These are phyloP conservation scores for Myotis lucifugus DNA, from an alignment of 2,113 vertebrate genomes.

Conservation along the genomic window DNA sequence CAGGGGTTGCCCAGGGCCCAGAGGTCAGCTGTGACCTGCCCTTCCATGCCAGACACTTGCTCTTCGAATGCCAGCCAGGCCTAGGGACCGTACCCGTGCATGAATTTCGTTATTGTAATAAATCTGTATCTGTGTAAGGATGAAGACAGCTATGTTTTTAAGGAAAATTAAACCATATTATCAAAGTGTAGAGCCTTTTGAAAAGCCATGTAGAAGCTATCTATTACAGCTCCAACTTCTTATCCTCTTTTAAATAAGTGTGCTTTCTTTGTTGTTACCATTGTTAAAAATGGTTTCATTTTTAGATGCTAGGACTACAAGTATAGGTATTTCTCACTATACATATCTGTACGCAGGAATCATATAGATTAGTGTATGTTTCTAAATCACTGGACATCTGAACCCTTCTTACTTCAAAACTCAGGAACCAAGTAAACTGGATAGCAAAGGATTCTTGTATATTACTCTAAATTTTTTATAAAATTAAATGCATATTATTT, in stretches of 20 bases:
- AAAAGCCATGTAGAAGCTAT: neutral
- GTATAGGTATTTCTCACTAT: neutral
- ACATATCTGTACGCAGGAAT: neutral
- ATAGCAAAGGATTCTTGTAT: neutral
- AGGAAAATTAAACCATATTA: neutral
- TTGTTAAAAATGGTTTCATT: slow-evolving; percentile 28
- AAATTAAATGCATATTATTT: slow-evolving; percentile 16
- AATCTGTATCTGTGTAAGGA: neutral
- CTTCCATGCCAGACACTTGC: too few relatives aligned
- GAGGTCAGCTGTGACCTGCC: too few relatives aligned
- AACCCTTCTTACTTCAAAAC: neutral
- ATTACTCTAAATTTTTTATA: slow-evolving; percentile 29
- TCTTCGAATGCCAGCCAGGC: too few relatives aligned
- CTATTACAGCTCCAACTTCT: neutral
- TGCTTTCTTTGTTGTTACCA: neutral
- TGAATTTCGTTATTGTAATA: neutral
- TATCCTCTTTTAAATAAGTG: neutral
- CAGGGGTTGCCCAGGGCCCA: too few relatives aligned
- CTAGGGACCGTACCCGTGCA: too few relatives aligned
- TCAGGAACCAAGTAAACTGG: neutral
- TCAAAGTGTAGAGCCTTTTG: too few relatives aligned
- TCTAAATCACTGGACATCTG: slow-evolving; percentile 33
- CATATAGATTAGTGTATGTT: neutral
- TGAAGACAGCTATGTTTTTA: neutral
- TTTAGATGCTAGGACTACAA: neutral